phyloP scores from a whole-genome alignment of 2,888 invertebrate species.

The Orgyia antiqua region DNA sequence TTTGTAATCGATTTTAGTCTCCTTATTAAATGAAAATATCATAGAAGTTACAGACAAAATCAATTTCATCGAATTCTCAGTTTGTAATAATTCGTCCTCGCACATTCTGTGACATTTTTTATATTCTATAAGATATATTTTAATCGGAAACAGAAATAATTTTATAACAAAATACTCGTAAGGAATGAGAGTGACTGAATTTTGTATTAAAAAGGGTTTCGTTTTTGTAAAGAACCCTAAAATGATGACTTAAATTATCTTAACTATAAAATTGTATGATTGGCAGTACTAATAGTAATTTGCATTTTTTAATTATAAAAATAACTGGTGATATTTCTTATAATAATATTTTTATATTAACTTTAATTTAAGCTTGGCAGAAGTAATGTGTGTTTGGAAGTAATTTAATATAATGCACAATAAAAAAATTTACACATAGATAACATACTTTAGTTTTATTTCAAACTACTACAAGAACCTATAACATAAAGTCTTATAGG shows the following conservation, averaged over 20 bases:
- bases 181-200: conserved; percentile 28
- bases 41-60: too few relatives aligned
- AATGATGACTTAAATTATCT: too few relatives aligned
- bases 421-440: conserved; percentile 48
- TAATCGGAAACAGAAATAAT: too few relatives aligned
- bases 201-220: too few relatives aligned
- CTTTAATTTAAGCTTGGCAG: conserved; percentile 35
- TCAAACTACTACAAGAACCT: too few relatives aligned
- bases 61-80: not conserved
- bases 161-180: too few relatives aligned
- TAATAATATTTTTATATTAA: conserved; percentile 22
- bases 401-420: conserved; percentile 53
- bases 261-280: conserved; percentile 40
- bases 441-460: not conserved
- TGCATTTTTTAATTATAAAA: conserved; percentile 58
- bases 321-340: conserved; percentile 47
- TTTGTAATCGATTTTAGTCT: conserved; percentile 8
- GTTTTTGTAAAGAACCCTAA: too few relatives aligned
- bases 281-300: conserved; percentile 30
- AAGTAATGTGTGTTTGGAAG: conserved; percentile 37
- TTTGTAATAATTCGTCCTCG: conserved; percentile 7
- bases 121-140: conserved; percentile 11
- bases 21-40: too few relatives aligned
- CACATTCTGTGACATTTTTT: conserved; percentile 8
- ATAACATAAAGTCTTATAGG: too few relatives aligned